phyloP scores from a whole-genome alignment of 2,888 invertebrate species.

The Acleris sparsana region DNA sequence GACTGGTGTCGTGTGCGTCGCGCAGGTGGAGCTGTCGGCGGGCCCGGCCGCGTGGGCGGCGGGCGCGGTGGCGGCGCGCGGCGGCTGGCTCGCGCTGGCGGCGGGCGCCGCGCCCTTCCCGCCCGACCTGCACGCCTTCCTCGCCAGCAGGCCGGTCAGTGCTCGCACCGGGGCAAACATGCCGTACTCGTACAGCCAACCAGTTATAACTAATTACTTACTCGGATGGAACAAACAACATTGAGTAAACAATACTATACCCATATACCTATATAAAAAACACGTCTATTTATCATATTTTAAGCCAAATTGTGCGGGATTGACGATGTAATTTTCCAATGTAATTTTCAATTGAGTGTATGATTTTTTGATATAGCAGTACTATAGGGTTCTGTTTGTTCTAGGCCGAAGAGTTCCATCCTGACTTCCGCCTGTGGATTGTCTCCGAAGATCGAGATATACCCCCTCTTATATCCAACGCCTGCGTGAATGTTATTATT shows the following conservation, averaged over 20 bases:
- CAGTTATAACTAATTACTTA: too few relatives aligned
- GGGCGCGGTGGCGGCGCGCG: conserved; percentile 54
- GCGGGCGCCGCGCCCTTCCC: conserved; percentile 72
- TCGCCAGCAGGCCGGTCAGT: conserved; percentile 43
- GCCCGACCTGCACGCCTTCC: conserved; percentile 58
- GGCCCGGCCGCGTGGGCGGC: conserved; percentile 59
- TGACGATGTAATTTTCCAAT: too few relatives aligned
- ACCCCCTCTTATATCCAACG: conserved; percentile 89
- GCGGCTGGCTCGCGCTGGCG: conserved; percentile 65
- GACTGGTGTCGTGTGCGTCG: too few relatives aligned
- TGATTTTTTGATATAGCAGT: too few relatives aligned
- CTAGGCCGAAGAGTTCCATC: conserved; percentile 58
- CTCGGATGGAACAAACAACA: too few relatives aligned
- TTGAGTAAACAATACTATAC: too few relatives aligned
- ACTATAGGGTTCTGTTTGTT: conserved; percentile 35
- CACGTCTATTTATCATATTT: too few relatives aligned
- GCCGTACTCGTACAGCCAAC: too few relatives aligned
- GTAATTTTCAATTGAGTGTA: too few relatives aligned
- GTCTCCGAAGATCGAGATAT: conserved; percentile 93
- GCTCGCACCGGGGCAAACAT: neutral
- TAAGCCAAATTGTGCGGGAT: too few relatives aligned
- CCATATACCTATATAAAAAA: too few relatives aligned
- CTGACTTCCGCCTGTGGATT: conserved; percentile 88
- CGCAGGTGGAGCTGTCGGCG: conserved; percentile 66
- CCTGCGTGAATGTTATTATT: conserved; percentile 86